Evolutionary conservation across 2,888 invertebrate species (phyloP), one percentile per base, ranked within the genome.

Genomic region (Folsomia candida): DNA sequence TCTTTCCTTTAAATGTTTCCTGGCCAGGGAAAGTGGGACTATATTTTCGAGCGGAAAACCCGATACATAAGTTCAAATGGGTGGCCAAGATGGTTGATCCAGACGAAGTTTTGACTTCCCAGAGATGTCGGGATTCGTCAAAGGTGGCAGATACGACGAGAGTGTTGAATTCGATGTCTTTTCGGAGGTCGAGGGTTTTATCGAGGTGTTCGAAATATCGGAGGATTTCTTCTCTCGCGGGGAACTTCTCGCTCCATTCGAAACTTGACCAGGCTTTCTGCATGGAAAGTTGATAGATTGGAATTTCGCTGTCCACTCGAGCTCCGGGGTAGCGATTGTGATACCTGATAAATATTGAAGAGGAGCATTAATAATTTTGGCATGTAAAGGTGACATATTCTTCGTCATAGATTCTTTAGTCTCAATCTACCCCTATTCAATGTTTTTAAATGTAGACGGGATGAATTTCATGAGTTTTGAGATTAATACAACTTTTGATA

Each of bases 281-380:
- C 37, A 37, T n/a, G n/a, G n/a, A 14, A 9, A 37, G 6, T n/a
- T 59, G 59, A 59, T 59, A 59, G 6, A 59, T 26, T 6, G 9
- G 25, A 59, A 59, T 24, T 25, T 59, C 59, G 6, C 24, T 24
- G 26, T 69, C 69, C 1, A 66, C 69, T n/a, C 69, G 28, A 2
- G 65, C 65, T 18, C 69, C 69, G 1, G 69, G 69, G 25, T 69
- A 69, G 6, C 57, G 22, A 29, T 64, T 69, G n/a, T n/a, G n/a
- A n/a, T n/a, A n/a, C n/a, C n/a, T n/a, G n/a, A n/a, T n/a, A n/a
- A n/a, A n/a, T n/a, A n/a, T n/a, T n/a, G n/a, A n/a, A n/a, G n/a
- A n/a, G n/a, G n/a, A n/a, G n/a, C n/a, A n/a, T n/a, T n/a, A n/a
- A n/a, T n/a, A n/a, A n/a, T n/a, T n/a, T n/a, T n/a, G n/a, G n/a